phyloP scores from a whole-genome alignment of 2,797 vertebrate species.

The Phoebastria nigripes region DNA sequence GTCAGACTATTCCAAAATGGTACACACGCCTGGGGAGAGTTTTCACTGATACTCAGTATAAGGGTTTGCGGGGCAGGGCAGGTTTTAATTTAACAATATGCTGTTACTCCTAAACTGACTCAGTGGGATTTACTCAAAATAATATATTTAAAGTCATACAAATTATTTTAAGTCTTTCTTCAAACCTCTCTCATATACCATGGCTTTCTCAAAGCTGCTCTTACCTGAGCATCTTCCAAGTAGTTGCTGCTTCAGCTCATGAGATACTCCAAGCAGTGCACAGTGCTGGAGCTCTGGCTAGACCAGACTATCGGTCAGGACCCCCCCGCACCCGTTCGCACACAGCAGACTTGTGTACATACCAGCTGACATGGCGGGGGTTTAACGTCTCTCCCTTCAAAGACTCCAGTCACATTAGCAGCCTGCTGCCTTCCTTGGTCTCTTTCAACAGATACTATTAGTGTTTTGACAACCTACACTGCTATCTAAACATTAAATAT shows the following conservation, averaged over 20 bases:
- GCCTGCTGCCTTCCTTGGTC: not conserved
- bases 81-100: not conserved
- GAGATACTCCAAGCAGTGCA: not conserved
- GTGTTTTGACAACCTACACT: not conserved
- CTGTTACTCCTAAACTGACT: not conserved
- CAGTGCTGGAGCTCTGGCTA: not conserved
- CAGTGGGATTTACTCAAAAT: not conserved
- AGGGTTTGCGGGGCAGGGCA: not conserved
- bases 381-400: not conserved
- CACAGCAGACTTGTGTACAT: not conserved
- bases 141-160: not conserved
- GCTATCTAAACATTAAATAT: not conserved
- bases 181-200: not conserved
- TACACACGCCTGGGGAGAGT: not conserved
- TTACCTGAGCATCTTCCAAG: not conserved
- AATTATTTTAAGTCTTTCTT: not conserved
- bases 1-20: not conserved
- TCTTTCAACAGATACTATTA: not conserved
- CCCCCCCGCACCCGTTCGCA: accelerated
- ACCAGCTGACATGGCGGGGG: not conserved
- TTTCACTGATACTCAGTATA: not conserved
- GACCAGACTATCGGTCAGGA: not conserved
- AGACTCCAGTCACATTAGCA: not conserved
- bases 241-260: not conserved
- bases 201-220: not conserved